phyloP scores from a whole-genome alignment of 2,888 invertebrate genomes.

The Idaea dimidiata region DNA sequence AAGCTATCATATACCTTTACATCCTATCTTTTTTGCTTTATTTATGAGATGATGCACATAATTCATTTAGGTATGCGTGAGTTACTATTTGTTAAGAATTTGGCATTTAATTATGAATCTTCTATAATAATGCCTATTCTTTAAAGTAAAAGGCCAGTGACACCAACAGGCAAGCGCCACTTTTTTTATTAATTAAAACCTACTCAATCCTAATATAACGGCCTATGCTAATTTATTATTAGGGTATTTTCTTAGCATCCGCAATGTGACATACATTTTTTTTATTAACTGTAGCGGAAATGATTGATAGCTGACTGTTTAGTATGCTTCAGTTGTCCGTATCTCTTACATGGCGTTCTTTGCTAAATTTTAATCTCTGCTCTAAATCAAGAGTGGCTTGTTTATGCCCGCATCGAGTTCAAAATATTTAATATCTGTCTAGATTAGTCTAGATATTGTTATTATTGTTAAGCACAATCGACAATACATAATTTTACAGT shows the following conservation, averaged over 20 bases:
- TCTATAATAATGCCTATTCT: conserved; percentile 32
- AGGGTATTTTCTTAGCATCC: conserved; percentile 76
- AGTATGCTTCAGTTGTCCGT: conserved; percentile 55
- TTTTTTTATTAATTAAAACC: conserved; percentile 72
- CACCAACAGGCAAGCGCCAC: conserved; percentile 57
- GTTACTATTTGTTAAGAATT: not conserved
- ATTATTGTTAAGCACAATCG: not conserved
- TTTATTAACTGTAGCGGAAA: conserved; percentile 76
- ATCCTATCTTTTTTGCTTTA: not conserved
- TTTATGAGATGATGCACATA: not conserved
- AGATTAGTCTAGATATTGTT: not conserved
- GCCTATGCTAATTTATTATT: conserved; percentile 79
- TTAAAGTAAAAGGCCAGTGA: conserved; percentile 63
- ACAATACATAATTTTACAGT: not conserved
- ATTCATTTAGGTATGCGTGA: too few relatives aligned
- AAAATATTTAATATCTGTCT: conserved; percentile 33
- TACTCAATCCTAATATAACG: conserved; percentile 74
- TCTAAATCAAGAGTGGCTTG: conserved; percentile 41
- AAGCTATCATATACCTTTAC: not conserved
- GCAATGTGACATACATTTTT: conserved; percentile 78
- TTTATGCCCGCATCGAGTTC: conserved; percentile 33
- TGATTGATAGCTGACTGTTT: conserved; percentile 76
- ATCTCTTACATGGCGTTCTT: conserved; percentile 35
- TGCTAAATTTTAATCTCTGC: conserved; percentile 47
- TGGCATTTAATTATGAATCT: not conserved